phyloP scores from a whole-genome alignment of 2,888 invertebrate species.

The Ethmia dodecea region DNA sequence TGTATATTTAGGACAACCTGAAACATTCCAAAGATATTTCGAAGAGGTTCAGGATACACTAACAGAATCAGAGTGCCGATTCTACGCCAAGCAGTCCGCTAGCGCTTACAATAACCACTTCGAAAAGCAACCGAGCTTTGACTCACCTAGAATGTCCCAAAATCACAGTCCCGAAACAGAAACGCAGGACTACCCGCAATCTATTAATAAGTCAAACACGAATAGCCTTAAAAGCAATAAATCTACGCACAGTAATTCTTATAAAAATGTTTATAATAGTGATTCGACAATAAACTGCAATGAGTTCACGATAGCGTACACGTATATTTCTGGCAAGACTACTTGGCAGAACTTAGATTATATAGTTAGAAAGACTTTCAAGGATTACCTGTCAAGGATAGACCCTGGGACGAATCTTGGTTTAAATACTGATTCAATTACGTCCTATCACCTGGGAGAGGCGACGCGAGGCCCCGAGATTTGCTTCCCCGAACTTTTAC shows the following conservation, averaged over 20 bases:
- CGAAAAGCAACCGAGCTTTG: conserved; percentile 68
- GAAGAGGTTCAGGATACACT: conserved; percentile 82
- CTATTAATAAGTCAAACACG: conserved; percentile 70
- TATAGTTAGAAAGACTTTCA: conserved; percentile 93
- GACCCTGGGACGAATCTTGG: conserved; percentile 95
- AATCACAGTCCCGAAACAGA: conserved; percentile 67
- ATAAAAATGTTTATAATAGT: conserved; percentile 69
- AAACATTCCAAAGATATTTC: conserved; percentile 84
- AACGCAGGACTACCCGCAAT: conserved; percentile 56
- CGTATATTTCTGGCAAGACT: conserved; percentile 94
- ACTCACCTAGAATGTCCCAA: conserved; percentile 64
- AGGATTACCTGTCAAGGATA: conserved; percentile 94
- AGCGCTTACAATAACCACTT: conserved; percentile 65
- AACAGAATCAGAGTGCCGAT: conserved; percentile 79
- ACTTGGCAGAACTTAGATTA: conserved; percentile 97
- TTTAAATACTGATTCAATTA: conserved; percentile 89
- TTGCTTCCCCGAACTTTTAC: conserved; percentile 91
- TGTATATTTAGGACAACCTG: conserved; percentile 91
- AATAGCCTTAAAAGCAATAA: conserved; percentile 77
- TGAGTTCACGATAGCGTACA: conserved; percentile 90
- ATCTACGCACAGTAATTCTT: conserved; percentile 71
- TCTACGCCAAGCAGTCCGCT: conserved; percentile 72
- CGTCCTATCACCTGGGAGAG: conserved; percentile 96
- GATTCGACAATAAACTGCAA: conserved; percentile 79
- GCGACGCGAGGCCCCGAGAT: conserved; percentile 88